Evolutionary conservation across 1,140 invertebrate genomes (phyloP), one percentile per base, ranked within the genome.

Genomic region (Drosophila sucinea): DNA sequence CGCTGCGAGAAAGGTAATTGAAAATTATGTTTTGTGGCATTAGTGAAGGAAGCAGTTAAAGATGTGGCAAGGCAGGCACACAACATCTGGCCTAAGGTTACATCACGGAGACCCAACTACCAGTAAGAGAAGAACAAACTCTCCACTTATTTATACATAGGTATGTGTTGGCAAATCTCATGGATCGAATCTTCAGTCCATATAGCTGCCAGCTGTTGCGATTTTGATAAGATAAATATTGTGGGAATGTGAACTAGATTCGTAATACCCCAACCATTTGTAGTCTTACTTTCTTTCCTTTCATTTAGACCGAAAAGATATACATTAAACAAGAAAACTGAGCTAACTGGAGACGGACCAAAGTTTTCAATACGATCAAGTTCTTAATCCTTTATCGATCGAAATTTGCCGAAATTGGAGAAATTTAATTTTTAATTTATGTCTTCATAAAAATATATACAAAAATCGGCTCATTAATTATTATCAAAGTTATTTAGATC

Each of bases 1-100:
- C 83, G 83, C 83, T 87, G 83, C 73, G 83, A 87, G 83, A 87
- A 87, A 87, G 82, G 82, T 87, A 87, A 87, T 87, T 87, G 83
- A 87, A 87, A 87, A 87, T 87, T 87, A 87, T 87, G 83, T 87
- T 87, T 87, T 87, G 83, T 87, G 83, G 83, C 83, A 56, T 33
- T 51, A 56, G 17, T 35, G 60, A 25, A 40, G 81, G 77, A 86
- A 85, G 81, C 63, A 79, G 38, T 61, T 55, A 51, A 67, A 41
- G 41, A 60, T 58, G 40, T 63, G 75, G 51, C 35, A 38, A 54
- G 58, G 44, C 35, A 71, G 10, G n/a, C 33, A 25, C 4, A 38
- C 2, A 80, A 72, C 81, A 86, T 78, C 82, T 86, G 81, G 65
- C 77, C 63, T 56, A 35, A 23, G 32, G 23, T 58, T 58, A 35